phyloP scores from a whole-genome alignment of 2,797 vertebrate species.

The Muscicapa comitata region DNA sequence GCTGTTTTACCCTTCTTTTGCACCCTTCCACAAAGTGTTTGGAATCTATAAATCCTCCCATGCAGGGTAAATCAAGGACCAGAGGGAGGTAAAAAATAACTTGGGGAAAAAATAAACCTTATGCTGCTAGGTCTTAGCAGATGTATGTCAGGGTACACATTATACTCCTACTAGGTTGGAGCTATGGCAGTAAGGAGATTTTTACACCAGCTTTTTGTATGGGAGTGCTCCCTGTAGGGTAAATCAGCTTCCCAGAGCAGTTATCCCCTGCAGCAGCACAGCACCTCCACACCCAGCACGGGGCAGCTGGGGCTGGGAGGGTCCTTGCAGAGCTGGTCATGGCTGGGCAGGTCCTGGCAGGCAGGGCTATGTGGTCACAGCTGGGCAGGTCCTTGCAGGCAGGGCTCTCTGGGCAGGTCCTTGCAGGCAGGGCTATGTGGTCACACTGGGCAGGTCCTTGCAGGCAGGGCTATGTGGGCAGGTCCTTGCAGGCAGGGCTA shows the following conservation, averaged over 20 bases:
- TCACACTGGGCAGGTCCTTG: no score
- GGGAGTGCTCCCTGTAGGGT: not conserved
- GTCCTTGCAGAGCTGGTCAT: not conserved
- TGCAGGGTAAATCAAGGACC: constrained; percentile 6
- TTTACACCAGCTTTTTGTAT: not conserved
- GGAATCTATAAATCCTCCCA: not conserved
- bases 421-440: no score
- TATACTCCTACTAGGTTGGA: not conserved
- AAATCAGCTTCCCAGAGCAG: not conserved
- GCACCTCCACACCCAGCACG: not conserved
- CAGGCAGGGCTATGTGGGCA: no score
- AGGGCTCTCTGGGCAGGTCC: no score
- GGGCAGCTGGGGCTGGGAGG: not conserved
- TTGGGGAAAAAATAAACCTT: constrained; percentile 28
- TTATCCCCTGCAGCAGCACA: not conserved
- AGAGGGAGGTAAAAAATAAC: constrained; percentile 32
- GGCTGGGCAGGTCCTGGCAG: no score
- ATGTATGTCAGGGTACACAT: not conserved
- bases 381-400: no score
- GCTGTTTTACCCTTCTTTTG: not conserved
- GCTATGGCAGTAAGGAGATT: not conserved
- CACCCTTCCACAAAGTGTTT: not conserved
- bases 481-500: no score
- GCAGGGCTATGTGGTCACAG: no score
- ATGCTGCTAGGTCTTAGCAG: not conserved